These are phyloP conservation scores for Ceyx erithaca DNA, from an alignment of 2,797 vertebrate genomes.

Conservation along the genomic window DNA sequence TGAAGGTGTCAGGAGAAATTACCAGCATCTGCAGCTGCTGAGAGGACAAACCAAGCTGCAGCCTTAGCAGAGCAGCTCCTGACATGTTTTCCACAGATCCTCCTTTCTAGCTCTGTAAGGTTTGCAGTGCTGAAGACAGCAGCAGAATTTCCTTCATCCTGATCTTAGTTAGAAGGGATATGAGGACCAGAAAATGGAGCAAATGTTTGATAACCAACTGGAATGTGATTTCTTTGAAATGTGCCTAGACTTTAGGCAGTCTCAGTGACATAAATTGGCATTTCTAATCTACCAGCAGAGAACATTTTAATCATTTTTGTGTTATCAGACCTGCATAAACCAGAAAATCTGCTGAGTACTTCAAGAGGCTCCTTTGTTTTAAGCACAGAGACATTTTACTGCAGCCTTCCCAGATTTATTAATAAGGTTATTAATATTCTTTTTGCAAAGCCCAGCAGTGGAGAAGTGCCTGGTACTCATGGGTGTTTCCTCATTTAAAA, in stretches of 20 bases:
- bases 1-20: slow-evolving; percentile 23
- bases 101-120: background rate
- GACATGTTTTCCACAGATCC: background rate
- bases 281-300: slow-evolving; percentile 23
- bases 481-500: slow-evolving; percentile 69
- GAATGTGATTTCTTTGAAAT: slow-evolving; percentile 20
- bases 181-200: background rate
- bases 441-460: slow-evolving; percentile 23
- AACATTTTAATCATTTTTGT: slow-evolving; percentile 32
- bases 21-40: background rate
- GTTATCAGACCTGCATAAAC: slow-evolving; percentile 21
- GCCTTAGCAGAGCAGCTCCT: background rate
- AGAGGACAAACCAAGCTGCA: background rate
- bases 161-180: background rate
- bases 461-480: slow-evolving; percentile 24
- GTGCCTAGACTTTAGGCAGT: background rate
- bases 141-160: background rate
- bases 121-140: background rate
- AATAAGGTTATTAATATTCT: slow-evolving; percentile 63
- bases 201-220: background rate
- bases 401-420: slow-evolving; percentile 35
- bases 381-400: slow-evolving; percentile 36
- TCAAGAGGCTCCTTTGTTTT: slow-evolving; percentile 54
- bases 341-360: slow-evolving; percentile 36
- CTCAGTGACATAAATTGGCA: slow-evolving; percentile 38